Conservation (phyloP, 2,113 vertebrate genomes). For the Phrynosoma blainvillii region DNA sequence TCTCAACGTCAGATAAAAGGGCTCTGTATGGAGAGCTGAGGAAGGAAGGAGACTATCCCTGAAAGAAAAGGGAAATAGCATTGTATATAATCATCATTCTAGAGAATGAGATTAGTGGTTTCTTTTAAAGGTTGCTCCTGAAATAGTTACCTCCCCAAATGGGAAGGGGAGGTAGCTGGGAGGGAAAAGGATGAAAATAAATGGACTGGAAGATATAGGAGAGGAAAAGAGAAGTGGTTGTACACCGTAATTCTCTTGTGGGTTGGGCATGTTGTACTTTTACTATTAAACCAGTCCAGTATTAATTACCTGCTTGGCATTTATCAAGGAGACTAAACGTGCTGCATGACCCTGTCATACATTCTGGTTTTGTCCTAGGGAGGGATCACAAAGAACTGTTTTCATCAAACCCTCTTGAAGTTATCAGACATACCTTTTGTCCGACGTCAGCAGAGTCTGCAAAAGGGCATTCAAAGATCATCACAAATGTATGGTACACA, state of each 20-base stretch:
- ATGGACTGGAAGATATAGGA: neutral
- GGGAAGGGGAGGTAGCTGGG: neutral
- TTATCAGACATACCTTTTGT: constrained; percentile 19
- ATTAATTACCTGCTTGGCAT: rapidly evolving
- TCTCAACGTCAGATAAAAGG: neutral
- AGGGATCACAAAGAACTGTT: rapidly evolving
- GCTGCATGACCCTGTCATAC: neutral
- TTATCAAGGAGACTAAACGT: constrained; percentile 14
- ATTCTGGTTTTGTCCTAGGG: rapidly evolving
- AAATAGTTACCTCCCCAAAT: neutral
- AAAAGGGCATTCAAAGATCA: neutral
- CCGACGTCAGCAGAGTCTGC: constrained; percentile 38
- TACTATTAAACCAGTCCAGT: constrained; percentile 31
- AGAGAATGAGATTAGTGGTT: neutral
- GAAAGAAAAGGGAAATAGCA: constrained; percentile 20
- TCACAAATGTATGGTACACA: rapidly evolving
- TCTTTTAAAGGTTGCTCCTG: neutral
- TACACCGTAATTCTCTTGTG: neutral
- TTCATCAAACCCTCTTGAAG: neutral
- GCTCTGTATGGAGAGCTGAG: neutral
- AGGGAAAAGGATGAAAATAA: neutral
- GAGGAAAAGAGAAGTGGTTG: neutral
- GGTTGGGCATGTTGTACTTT: neutral
- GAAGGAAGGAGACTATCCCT: constrained; percentile 14
- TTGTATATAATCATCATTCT: neutral